phyloP scores from a whole-genome alignment of 2,888 invertebrate species.

The Phanerotoma sp. region DNA sequence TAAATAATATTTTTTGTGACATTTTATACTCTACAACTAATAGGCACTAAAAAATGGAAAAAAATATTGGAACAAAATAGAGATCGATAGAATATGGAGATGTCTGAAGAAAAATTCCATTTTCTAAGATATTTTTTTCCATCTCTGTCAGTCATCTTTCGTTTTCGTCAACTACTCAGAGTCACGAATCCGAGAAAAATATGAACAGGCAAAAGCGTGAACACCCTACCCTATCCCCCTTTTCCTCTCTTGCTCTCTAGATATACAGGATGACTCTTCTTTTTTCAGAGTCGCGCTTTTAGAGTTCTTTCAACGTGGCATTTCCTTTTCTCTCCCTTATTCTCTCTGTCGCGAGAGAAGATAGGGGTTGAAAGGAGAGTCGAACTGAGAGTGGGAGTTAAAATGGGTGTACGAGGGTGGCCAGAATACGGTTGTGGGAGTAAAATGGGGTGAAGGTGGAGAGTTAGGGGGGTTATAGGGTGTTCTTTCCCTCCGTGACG shows the following conservation, averaged over 20 bases:
- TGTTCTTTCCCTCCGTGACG: conserved; percentile 58
- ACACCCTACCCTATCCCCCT: conserved; percentile 8
- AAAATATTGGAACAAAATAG: background rate
- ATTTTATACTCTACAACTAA: too few species aligned
- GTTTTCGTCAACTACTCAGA: background rate
- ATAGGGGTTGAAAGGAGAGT: conserved; percentile 37
- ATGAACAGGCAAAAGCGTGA: conserved; percentile 15
- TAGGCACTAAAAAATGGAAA: too few species aligned
- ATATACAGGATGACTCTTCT: conserved; percentile 3
- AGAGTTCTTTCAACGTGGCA: conserved; percentile 13
- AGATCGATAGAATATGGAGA: background rate
- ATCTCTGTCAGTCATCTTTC: background rate
- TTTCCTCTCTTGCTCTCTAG: too few species aligned
- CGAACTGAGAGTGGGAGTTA: conserved; percentile 25
- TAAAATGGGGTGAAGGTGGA: conserved; percentile 37
- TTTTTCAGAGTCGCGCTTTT: conserved; percentile 1
- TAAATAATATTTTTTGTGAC: too few species aligned
- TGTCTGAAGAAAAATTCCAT: too few species aligned
- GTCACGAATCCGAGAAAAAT: conserved; percentile 2
- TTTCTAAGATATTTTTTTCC: too few species aligned
- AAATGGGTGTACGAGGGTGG: too few species aligned
- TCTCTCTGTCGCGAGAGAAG: conserved; percentile 43
- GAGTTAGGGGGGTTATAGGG: conserved; percentile 39
- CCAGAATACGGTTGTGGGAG: conserved; percentile 21
- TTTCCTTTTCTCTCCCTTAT: conserved; percentile 37